Percentiles rank a stretch among this genome's conserved stretches.
Evolutionary conservation across 1,140 invertebrate species (phyloP).

Genomic region (Phthorimaea operculella): DNA sequence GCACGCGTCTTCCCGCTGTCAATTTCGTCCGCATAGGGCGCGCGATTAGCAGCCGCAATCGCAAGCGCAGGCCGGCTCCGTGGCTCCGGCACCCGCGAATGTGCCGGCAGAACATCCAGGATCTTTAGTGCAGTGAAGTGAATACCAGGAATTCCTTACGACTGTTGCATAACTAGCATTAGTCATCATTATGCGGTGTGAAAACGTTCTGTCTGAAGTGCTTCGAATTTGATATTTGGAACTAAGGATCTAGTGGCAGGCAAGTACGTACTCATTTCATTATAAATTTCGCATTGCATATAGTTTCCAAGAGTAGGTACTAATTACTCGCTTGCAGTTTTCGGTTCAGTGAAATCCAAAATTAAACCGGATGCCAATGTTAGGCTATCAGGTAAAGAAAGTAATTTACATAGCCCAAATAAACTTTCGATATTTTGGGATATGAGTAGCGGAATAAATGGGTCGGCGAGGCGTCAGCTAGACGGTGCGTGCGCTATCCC

Average conservation of each 20-base stretch:
- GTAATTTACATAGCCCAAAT: constrained; percentile 13
- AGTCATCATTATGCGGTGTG: background rate
- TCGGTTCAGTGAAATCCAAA: too few species aligned
- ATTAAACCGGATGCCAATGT: too few species aligned
- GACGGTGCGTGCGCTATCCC: constrained; percentile 56
- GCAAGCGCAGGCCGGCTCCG: constrained; percentile 12
- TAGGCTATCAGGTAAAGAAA: background rate
- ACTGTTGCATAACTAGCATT: constrained; percentile 31
- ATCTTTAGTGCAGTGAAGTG: constrained; percentile 20
- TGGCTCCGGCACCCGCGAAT: constrained; percentile 10
- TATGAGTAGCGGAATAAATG: constrained; percentile 57
- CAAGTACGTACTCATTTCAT: background rate
- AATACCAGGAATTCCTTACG: constrained; percentile 4
- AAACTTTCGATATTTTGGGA: constrained; percentile 62
- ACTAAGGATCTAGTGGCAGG: background rate
- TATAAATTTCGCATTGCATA: too few species aligned
- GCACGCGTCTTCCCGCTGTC: constrained; percentile 57
- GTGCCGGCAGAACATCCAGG: background rate
- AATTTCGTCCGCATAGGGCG: constrained; percentile 64
- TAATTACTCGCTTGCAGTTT: too few species aligned
- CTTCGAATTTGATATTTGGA: background rate
- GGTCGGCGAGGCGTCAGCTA: constrained; percentile 50
- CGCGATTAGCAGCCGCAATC: constrained; percentile 42
- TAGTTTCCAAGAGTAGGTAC: too few species aligned
- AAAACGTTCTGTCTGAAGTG: background rate